phyloP scores from a whole-genome alignment of 2,888 invertebrate species.

The Tiphia femorata region DNA sequence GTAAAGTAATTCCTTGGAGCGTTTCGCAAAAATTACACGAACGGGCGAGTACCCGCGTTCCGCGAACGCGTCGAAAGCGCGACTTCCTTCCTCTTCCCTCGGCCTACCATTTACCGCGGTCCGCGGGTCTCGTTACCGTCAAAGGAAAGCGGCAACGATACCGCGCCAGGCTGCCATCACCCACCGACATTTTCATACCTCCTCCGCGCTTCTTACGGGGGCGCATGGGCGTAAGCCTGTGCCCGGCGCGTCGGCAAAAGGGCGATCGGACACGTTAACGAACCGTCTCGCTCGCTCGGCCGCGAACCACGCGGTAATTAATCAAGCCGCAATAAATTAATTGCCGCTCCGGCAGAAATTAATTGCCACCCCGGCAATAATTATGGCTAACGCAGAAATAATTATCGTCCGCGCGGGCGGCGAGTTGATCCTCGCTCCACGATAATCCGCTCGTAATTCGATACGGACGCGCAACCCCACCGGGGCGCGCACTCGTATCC shows the following conservation, averaged over 20 bases:
- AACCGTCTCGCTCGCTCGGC: conserved; percentile 33
- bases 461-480: conserved; percentile 20
- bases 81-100: too few species aligned
- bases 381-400: conserved; percentile 49
- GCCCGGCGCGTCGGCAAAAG: conserved; percentile 17
- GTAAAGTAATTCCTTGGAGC: too few species aligned
- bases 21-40: too few species aligned
- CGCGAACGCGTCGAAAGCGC: too few species aligned
- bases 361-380: conserved; percentile 48
- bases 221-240: too few species aligned
- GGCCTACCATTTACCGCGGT: too few species aligned
- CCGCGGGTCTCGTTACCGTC: too few species aligned
- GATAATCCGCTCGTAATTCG: conserved; percentile 46
- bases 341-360: conserved; percentile 44
- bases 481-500: background rate
- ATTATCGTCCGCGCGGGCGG: conserved; percentile 40
- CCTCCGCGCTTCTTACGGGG: too few species aligned
- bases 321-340: conserved; percentile 50
- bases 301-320: conserved; percentile 40
- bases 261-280: conserved; percentile 34
- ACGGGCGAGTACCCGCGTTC: too few species aligned
- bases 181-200: too few species aligned
- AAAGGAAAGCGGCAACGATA: too few species aligned
- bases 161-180: too few species aligned
- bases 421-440: conserved; percentile 36